A percentile compares a stretch with the other conserved stretches of the same genome.
Evolutionary conservation across 2,797 vertebrate genomes (phyloP).

Genomic region (Tapera naevia): DNA sequence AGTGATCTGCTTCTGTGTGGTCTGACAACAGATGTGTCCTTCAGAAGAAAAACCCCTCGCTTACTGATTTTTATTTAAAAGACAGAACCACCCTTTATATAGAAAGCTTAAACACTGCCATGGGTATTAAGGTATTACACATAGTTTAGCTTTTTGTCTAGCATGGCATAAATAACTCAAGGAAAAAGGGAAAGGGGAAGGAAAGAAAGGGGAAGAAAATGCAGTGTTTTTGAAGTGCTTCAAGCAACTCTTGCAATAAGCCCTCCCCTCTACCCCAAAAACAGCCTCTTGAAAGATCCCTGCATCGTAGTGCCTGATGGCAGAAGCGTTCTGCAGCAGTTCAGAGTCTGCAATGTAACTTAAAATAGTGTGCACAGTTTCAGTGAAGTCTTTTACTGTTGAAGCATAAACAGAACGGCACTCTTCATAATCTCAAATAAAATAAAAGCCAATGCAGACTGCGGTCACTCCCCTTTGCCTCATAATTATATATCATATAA

Average conservation of each 20-base stretch:
- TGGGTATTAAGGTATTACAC: background rate
- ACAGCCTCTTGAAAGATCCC: accelerated
- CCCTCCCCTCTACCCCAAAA: background rate
- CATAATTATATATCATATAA: accelerated
- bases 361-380: background rate
- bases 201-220: accelerated
- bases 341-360: background rate
- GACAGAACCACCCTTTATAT: background rate
- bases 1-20: background rate
- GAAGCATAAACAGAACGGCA: background rate
- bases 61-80: background rate
- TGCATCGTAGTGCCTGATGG: accelerated
- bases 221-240: background rate
- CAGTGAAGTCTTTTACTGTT: background rate
- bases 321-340: background rate
- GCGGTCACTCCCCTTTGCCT: background rate
- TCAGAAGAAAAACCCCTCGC: background rate
- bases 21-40: background rate
- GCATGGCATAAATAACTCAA: background rate
- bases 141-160: background rate
- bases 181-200: background rate
- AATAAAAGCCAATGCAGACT: background rate
- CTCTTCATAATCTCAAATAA: background rate
- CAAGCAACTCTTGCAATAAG: background rate
- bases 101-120: background rate